Percentiles rank a stretch among this genome's conserved stretches.
phyloP scores from a whole-genome alignment of 2,113 vertebrate species.

The Pseudopodoces humilis region DNA sequence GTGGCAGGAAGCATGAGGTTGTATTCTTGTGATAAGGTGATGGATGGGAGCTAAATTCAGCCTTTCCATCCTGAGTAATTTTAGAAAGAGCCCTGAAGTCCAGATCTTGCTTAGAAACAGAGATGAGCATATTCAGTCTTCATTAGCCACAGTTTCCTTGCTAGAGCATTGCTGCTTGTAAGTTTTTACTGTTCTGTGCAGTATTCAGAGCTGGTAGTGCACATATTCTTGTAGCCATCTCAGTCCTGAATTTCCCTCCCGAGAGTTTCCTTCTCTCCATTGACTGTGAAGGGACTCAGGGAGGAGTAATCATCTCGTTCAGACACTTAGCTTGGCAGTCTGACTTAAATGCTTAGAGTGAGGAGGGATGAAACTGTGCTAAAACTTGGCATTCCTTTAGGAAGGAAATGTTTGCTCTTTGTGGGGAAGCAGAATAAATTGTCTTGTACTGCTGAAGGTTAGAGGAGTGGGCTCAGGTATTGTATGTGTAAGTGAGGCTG shows the following conservation, averaged over 20 bases:
- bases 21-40: conserved; percentile 61
- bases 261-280: not conserved
- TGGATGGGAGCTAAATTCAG: conserved; percentile 58
- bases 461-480: not conserved
- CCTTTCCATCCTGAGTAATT: conserved; percentile 62
- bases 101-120: conserved; percentile 53
- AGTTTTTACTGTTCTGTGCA: conserved; percentile 39
- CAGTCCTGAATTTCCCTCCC: not conserved
- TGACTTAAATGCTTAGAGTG: not conserved
- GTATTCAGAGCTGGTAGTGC: not conserved
- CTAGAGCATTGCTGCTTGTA: not conserved
- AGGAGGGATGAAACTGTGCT: not conserved
- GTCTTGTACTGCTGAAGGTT: not conserved
- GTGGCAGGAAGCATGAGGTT: conserved; percentile 48
- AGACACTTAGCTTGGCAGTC: not conserved
- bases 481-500: not conserved
- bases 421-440: not conserved
- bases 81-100: conserved; percentile 39
- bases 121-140: conserved; percentile 20
- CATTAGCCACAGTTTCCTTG: not conserved
- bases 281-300: not conserved
- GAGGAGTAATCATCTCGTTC: not conserved
- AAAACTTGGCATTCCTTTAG: not conserved
- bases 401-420: not conserved
- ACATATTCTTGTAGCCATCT: not conserved